phyloP scores from a whole-genome alignment of 2,888 invertebrate genomes.

The Eudasyphora cyanicolor region DNA sequence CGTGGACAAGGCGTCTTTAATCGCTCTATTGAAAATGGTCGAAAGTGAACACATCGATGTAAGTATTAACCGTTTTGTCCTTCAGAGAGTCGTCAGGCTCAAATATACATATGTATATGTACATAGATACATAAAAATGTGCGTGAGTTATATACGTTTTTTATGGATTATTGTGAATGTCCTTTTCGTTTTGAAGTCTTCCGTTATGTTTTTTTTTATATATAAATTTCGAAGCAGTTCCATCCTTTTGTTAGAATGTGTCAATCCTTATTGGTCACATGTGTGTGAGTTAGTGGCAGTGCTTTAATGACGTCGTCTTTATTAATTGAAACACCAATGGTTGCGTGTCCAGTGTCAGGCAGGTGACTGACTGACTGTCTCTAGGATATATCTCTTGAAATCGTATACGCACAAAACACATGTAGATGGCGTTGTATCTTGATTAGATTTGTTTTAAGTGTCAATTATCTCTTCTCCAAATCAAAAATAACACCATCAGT shows the following conservation, averaged over 20 bases:
- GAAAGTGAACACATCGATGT: slow-evolving; percentile 83
- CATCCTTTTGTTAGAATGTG: not conserved
- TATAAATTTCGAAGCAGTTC: not conserved
- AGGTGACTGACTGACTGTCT: not conserved
- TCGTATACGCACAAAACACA: not conserved
- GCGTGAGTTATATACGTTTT: not conserved
- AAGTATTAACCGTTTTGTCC: slow-evolving; percentile 72
- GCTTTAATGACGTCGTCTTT: not conserved
- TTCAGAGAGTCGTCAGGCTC: no score
- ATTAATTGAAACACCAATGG: slow-evolving; percentile 13
- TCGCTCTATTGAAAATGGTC: slow-evolving; percentile 82
- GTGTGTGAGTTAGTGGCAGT: not conserved
- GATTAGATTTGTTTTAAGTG: slow-evolving; percentile 43
- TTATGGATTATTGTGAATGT: not conserved
- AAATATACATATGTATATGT: no score
- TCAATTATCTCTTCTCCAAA: slow-evolving; percentile 44
- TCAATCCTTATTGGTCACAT: not conserved
- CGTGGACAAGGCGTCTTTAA: slow-evolving; percentile 85
- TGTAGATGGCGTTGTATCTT: slow-evolving; percentile 23
- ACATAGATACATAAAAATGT: no score
- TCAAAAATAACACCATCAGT: slow-evolving; percentile 9
- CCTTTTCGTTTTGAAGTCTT: not conserved
- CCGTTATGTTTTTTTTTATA: not conserved
- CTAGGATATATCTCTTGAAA: no score
- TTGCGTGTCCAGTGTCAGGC: not conserved